phyloP scores from a whole-genome alignment of 92 coral and sea anemone species.

The Heliopora coerulea region DNA sequence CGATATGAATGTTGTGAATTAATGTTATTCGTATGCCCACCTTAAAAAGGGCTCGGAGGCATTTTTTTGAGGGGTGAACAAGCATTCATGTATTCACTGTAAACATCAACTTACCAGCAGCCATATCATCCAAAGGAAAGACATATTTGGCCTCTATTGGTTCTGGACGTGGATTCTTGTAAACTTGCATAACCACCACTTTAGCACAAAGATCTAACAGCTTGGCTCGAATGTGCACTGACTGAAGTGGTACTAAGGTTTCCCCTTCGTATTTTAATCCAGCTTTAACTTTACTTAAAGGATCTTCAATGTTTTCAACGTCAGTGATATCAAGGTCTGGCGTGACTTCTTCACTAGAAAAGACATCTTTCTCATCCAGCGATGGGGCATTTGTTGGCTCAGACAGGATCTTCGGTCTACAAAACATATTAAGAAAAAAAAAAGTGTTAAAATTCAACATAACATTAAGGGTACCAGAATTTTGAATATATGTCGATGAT shows the following conservation, averaged over 20 bases:
- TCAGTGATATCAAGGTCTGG: conserved; percentile 66
- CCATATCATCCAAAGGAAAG: conserved; percentile 95
- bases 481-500: no score
- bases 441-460: no score
- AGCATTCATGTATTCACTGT: no score
- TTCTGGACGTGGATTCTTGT: conserved; percentile 73
- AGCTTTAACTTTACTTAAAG: conserved; percentile 78
- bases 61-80: no score
- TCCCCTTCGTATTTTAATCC: conserved; percentile 88
- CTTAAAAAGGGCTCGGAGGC: no score
- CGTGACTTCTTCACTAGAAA: conserved; percentile 1
- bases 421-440: not conserved
- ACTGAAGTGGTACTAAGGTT: conserved; percentile 74
- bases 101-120: conserved; percentile 73
- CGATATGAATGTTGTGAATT: no score
- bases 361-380: conserved; percentile 13
- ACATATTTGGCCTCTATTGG: conserved; percentile 98
- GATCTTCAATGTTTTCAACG: conserved; percentile 77
- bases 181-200: conserved; percentile 90
- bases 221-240: conserved; percentile 90
- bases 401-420: conserved; percentile 7
- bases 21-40: no score
- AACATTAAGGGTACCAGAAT: no score
- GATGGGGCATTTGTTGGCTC: conserved; percentile 33
- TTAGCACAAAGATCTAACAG: conserved; percentile 88